Percentiles rank a stretch among this genome's conserved stretches.
Conservation (phyloP, 2,888 invertebrate genomes). For the Conus canariensis region DNA sequence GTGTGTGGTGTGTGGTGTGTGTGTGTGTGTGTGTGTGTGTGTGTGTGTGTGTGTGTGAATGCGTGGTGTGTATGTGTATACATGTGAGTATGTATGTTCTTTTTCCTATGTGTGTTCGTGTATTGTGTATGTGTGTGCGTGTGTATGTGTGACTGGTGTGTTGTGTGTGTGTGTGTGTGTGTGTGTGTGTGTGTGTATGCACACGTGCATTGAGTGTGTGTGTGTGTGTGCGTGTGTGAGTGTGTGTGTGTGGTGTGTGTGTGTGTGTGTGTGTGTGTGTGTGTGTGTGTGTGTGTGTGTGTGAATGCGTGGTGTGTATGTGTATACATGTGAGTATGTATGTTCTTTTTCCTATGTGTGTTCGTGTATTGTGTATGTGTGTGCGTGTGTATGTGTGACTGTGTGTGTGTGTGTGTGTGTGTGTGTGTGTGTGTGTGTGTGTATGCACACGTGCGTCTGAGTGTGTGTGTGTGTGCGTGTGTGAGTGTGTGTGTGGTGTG, state of each 20-base stretch:
- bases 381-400: neutral
- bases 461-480: no score
- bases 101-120: neutral
- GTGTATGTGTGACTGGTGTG: neutral
- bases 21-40: neutral
- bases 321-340: neutral
- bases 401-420: no score
- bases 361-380: neutral
- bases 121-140: neutral
- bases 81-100: neutral
- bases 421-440: no score
- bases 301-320: neutral
- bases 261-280: neutral
- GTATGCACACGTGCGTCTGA: no score
- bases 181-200: no score
- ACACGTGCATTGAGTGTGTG: neutral
- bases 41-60: neutral
- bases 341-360: neutral
- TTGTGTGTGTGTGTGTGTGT: neutral
- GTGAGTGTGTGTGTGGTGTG: no score
- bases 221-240: conserved; percentile 20
- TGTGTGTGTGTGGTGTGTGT: conserved; percentile 4
- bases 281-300: neutral
- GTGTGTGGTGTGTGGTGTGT: neutral
- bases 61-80: neutral